Conservation (phyloP, 2,113 vertebrate genomes). For the Notechis scutatus region DNA sequence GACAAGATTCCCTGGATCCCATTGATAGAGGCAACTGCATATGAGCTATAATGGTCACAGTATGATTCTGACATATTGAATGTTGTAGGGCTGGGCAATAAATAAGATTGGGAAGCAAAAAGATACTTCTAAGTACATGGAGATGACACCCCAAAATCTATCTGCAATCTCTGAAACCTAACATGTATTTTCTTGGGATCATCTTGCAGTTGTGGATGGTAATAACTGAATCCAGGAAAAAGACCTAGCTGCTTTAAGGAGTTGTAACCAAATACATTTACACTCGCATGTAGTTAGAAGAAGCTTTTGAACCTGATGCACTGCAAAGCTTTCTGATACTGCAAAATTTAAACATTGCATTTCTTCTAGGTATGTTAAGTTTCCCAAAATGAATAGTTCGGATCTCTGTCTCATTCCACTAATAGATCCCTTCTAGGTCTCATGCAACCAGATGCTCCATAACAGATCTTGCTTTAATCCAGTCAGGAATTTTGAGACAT, state of each 20-base stretch:
- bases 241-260: neutral
- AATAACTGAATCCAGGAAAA: neutral
- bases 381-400: neutral
- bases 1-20: too few relatives aligned
- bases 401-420: neutral
- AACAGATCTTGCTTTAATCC: neutral
- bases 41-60: too few relatives aligned
- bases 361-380: neutral
- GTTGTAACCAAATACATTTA: neutral
- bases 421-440: neutral
- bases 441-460: neutral
- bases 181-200: too few relatives aligned
- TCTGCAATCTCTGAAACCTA: too few relatives aligned
- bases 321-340: neutral
- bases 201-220: neutral
- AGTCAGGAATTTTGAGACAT: neutral
- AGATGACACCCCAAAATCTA: too few relatives aligned
- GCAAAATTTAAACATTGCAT: neutral
- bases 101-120: too few relatives aligned
- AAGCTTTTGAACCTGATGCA: neutral
- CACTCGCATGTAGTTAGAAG: neutral
- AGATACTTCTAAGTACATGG: too few relatives aligned
- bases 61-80: too few relatives aligned
- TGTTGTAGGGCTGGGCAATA: too few relatives aligned
- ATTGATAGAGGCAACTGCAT: too few relatives aligned